Base-by-base conservation (phyloP, 2,113 vertebrate species). In the Cygnus atratus region DNA sequence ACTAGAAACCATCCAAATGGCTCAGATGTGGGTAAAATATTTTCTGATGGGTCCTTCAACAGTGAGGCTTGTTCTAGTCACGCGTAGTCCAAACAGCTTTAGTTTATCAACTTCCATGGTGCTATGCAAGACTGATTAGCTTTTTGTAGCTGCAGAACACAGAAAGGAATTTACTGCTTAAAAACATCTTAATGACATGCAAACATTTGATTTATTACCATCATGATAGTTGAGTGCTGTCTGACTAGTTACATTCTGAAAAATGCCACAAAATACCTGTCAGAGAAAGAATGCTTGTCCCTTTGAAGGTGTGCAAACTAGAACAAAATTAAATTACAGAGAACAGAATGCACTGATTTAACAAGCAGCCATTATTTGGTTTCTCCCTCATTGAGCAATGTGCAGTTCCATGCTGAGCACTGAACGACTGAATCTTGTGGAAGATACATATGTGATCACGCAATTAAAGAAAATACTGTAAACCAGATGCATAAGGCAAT, bases 141-240 rank as follows among this genome's bases (percentile, higher is more conserved):
- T 93, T 94, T 81, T 55, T 8, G 5, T 52, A 78, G 37, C 43
- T 78, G 58, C 33, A 78, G 77, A 75, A 63, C 74, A 88, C 35
- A 74, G 43, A 84, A 70, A 87, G 44, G 71, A 95, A 92, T 85
- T 88, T 90, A 92, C 24, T 74, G 59, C 87, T 85, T 81, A 55
- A 59, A 73, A 85, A 19, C 46, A 71, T 33, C 50, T 80, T 80
- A 67, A 55, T 72, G 48, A 79, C 48, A 73, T 12, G 21, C 26
- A 92, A 70, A 71, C 16, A 44, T 54, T 46, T 78, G 37, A 89
- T 77, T 74, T 92, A 88, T 67, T 50, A 84, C 41, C 52, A 78
- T 39, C 52, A 72, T 63, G 68, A 61, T 33, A 71, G 61, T 7
- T 55, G 26, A 88, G 41, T 19, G 35, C 50, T 31, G 70, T 39